Base-by-base conservation (phyloP, 2,888 invertebrate genomes). In the Nasonovia ribisnigri region DNA sequence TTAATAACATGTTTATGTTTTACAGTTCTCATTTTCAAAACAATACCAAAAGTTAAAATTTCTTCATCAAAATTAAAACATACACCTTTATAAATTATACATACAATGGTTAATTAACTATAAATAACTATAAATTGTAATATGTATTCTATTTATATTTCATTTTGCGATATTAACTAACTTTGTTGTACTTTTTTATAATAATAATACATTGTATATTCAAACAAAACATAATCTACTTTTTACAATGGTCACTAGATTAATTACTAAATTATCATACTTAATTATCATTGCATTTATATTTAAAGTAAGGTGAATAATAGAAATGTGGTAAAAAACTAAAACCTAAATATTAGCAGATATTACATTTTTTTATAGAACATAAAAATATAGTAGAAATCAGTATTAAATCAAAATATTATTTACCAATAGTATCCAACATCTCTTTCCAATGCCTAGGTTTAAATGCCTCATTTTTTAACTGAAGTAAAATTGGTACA, bases 401-500 rank as follows among this genome's bases (percentile, higher is more conserved):
- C 29, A 86, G 13, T 86, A 24, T 88, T 42, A 43, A 57, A 42
- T 57, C 43, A 16, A 60, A 48, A 77, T 24, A 77, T 20, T 11
- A 51, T 67, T 90, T 51, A 93, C 93, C 93, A 48, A 93, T 87
- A 10, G 36, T 42, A 6, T 90, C 86, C 11, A 93, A 87, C 84
- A 93, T 93, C 87, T 93, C 93, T 60, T 86, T 93, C 93, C 93
- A 93, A 36, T 93, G 93, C 90, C 93, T 93, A 42, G 67, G 48
- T 87, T 86, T 90, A n/a, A 93, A 51, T 6, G 57, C 84, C 16
- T 84, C 11, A 48, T 89, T 84, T 67, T 90, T 93, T 60, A 93
- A 60, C 13, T 90, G 84, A n/a, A 86, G 11, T 24, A 93, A 67
- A 48, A 93, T 90, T 11, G 93, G 90, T 29, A 93, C n/a, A 67